Conservation (phyloP, 2,797 vertebrate species). For the Sardinella longiceps region DNA sequence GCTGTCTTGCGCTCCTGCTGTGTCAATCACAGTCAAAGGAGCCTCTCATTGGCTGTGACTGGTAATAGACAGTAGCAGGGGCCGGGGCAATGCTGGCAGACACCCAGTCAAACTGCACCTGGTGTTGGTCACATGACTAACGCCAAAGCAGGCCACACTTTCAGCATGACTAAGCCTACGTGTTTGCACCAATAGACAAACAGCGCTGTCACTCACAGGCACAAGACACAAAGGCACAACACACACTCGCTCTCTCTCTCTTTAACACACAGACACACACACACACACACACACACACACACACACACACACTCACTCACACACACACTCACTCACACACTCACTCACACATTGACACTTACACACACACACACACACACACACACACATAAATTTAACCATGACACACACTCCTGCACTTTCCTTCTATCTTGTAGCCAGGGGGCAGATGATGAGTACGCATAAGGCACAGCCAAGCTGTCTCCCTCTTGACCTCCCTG, state of each 20-base stretch:
- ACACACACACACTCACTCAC: not conserved
- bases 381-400: not conserved
- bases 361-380: not conserved
- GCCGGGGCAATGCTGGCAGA: conserved; percentile 63
- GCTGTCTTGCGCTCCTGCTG: conserved; percentile 60
- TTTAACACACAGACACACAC: not conserved
- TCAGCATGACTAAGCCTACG: conserved; percentile 16
- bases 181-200: conserved; percentile 20
- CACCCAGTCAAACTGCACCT: conserved; percentile 69
- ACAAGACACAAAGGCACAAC: not conserved
- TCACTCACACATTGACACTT: no score
- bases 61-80: conserved; percentile 62
- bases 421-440: not conserved
- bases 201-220: not conserved
- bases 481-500: not conserved
- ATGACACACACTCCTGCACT: not conserved
- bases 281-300: not conserved
- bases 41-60: conserved; percentile 67
- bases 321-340: no score
- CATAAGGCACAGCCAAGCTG: conserved; percentile 10
- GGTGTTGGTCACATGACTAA: conserved; percentile 62
- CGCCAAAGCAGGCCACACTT: conserved; percentile 6
- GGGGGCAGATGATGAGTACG: not conserved
- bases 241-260: no score
- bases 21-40: conserved; percentile 48